Evolutionary conservation across 2,888 invertebrate genomes (phyloP).

Genomic region (Stegana nigrithorax): DNA sequence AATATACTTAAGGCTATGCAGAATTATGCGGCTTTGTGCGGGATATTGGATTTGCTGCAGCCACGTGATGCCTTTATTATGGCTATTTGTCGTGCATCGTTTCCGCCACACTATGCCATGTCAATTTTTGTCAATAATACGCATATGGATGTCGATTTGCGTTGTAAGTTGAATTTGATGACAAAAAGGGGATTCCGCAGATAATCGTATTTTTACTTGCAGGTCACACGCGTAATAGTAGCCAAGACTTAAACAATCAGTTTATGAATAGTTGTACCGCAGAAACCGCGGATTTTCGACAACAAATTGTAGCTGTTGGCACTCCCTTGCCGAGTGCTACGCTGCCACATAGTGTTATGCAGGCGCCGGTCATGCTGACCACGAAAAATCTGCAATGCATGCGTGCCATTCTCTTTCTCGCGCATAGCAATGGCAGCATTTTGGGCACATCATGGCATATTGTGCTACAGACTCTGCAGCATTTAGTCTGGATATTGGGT

Average conservation of each 20-base stretch:
- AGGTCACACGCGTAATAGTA: conserved; percentile 70
- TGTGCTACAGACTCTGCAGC: conserved; percentile 93
- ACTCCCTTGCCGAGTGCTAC: conserved; percentile 91
- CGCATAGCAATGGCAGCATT: conserved; percentile 91
- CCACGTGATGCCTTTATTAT: conserved; percentile 95
- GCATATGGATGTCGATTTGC: conserved; percentile 71
- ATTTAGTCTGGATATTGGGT: conserved; percentile 94
- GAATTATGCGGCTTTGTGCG: conserved; percentile 89
- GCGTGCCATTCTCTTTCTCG: conserved; percentile 88
- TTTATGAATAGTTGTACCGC: conserved; percentile 68
- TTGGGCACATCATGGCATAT: conserved; percentile 96
- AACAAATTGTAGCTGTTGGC: conserved; percentile 97
- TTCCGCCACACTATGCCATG: conserved; percentile 94
- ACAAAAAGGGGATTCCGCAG: neutral
- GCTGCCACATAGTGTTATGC: conserved; percentile 76
- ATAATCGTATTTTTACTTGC: no score
- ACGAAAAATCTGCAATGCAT: conserved; percentile 98
- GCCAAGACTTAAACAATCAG: conserved; percentile 71
- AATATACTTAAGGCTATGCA: conserved; percentile 92
- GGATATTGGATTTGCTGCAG: conserved; percentile 79
- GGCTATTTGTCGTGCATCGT: conserved; percentile 94
- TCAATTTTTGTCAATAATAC: conserved; percentile 80
- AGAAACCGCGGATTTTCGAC: conserved; percentile 79
- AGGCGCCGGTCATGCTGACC: conserved; percentile 88
- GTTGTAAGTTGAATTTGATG: conserved; percentile 45